phyloP scores from a whole-genome alignment of 2,113 vertebrate genomes.

The Xenopus laevis region DNA sequence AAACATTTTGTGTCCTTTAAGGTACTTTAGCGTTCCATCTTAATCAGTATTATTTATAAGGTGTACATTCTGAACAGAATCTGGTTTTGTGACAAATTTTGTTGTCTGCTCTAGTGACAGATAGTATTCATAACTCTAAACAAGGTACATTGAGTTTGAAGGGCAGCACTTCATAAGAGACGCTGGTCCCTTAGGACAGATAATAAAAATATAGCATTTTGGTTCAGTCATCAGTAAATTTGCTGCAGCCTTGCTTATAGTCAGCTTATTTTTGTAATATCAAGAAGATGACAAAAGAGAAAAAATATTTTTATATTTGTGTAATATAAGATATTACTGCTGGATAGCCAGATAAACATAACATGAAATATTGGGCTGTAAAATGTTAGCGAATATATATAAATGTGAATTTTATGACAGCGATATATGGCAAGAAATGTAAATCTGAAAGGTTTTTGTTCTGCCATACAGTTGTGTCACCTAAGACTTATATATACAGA shows the following conservation, averaged over 20 bases:
- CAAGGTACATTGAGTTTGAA: constrained; percentile 27
- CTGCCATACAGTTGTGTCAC: too few species aligned
- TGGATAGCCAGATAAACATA: too few species aligned
- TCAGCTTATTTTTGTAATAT: constrained; percentile 13
- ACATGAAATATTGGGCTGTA: too few species aligned
- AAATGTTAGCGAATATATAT: too few species aligned
- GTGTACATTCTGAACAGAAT: constrained; percentile 28
- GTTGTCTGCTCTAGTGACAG: constrained; percentile 27
- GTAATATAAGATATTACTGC: too few species aligned
- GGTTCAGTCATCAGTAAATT: constrained; percentile 14
- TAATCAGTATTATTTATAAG: constrained; percentile 43
- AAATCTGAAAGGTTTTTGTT: too few species aligned
- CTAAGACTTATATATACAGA: too few species aligned
- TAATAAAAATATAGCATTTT: constrained; percentile 22
- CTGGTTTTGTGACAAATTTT: constrained; percentile 22
- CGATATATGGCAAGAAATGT: too few species aligned
- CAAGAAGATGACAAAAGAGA: background rate
- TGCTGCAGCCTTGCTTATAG: background rate
- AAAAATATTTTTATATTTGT: constrained; percentile 5
- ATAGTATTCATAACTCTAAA: constrained; percentile 28
- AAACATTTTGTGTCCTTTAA: constrained; percentile 30
- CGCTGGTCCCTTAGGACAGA: constrained; percentile 25
- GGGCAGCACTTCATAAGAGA: constrained; percentile 31
- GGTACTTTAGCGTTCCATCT: constrained; percentile 28
- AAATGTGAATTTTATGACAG: too few species aligned